These are phyloP conservation scores for Nephrotoma flavescens DNA, from an alignment of 2,888 invertebrate species.

Conservation along the genomic window DNA sequence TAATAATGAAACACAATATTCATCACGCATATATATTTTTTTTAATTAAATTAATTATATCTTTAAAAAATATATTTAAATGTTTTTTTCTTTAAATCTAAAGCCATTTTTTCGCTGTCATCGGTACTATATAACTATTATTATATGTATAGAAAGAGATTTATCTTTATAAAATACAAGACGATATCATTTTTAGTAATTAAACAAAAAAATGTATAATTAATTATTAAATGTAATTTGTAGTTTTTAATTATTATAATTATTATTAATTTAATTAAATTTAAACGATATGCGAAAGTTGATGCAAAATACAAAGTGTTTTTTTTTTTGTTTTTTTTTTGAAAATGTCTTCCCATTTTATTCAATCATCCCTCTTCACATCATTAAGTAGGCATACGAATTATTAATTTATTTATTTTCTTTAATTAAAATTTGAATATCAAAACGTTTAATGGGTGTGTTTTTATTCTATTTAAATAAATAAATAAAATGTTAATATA, in stretches of 20 bases:
- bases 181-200: background rate
- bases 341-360: background rate
- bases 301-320: background rate
- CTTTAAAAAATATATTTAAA: background rate
- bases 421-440: background rate
- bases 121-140: background rate
- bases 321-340: background rate
- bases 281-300: background rate
- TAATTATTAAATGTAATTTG: background rate
- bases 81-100: background rate
- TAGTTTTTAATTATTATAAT: background rate
- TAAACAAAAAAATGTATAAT: background rate
- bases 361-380: background rate
- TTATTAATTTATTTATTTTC: background rate
- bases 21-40: background rate
- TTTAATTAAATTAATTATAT: background rate
- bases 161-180: background rate
- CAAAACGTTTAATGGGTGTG: background rate
- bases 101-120: background rate
- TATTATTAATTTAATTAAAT: background rate
- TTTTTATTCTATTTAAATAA: background rate
- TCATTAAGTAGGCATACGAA: background rate
- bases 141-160: background rate
- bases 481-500: background rate
- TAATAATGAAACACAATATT: background rate